These are phyloP conservation scores for Sarcophaga variegata DNA, from an alignment of 2,888 invertebrate genomes.

Conservation along the genomic window DNA sequence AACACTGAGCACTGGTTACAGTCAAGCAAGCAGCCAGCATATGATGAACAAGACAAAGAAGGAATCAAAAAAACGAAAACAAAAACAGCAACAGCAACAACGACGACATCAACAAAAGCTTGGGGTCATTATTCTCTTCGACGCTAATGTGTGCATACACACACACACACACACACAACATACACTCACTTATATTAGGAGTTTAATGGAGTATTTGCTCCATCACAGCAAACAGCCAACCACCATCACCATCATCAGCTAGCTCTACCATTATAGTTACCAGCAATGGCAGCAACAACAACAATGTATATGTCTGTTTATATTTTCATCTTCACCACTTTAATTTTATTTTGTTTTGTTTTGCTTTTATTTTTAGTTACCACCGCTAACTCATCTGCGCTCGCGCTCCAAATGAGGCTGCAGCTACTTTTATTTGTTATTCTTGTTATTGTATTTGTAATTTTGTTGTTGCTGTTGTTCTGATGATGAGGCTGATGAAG, in stretches of 20 bases:
- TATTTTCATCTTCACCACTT: constrained; percentile 52
- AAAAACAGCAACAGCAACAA: constrained; percentile 15
- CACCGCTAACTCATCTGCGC: constrained; percentile 66
- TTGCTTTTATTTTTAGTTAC: constrained; percentile 12
- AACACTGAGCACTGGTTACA: not conserved
- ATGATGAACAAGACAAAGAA: constrained; percentile 63
- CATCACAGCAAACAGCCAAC: constrained; percentile 44
- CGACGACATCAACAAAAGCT: constrained; percentile 76
- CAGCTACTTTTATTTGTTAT: constrained; percentile 47
- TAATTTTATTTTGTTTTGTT: constrained; percentile 33
- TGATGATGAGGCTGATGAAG: constrained; percentile 67
- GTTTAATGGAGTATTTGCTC: constrained; percentile 40
- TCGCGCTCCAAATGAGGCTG: constrained; percentile 66
- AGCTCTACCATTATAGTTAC: constrained; percentile 17
- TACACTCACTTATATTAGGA: not conserved
- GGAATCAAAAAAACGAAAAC: constrained; percentile 44
- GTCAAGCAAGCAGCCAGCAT: constrained; percentile 20
- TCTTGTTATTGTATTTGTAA: constrained; percentile 38
- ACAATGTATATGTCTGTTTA: not conserved
- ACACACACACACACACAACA: constrained; percentile 66
- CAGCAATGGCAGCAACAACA: not conserved
- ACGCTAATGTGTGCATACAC: constrained; percentile 58
- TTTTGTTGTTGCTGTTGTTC: constrained; percentile 42
- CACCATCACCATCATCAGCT: constrained; percentile 43
- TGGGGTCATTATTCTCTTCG: constrained; percentile 82